Conservation (phyloP, 2,888 invertebrate genomes). For the Polymixis flavicincta region DNA sequence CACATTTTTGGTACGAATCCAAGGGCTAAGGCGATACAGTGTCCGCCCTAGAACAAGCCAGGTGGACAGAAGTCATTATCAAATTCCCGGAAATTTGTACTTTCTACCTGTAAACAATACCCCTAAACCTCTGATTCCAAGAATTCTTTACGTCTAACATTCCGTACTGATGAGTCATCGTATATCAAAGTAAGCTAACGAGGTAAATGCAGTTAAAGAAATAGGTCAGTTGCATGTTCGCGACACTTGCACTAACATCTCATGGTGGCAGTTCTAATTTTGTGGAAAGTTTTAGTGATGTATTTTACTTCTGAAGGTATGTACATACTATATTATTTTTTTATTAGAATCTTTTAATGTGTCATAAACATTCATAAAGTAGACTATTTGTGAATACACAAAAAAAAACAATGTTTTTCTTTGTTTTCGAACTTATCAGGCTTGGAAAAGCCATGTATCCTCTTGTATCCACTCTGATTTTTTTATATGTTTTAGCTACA, state of each 20-base stretch:
- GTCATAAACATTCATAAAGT: constrained; percentile 10
- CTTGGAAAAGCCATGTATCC: constrained; percentile 7
- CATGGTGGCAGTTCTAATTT: constrained; percentile 4
- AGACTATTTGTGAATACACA: background rate
- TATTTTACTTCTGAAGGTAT: constrained; percentile 15
- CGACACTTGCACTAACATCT: background rate
- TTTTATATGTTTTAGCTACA: constrained; percentile 9
- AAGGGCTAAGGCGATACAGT: too few relatives aligned
- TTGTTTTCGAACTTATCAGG: constrained; percentile 3
- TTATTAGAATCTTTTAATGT: constrained; percentile 9
- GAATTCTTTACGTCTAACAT: constrained; percentile 4
- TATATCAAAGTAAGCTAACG: background rate
- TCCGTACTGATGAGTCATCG: background rate
- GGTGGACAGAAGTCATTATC: constrained; percentile 5
- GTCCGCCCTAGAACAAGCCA: background rate
- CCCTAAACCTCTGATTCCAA: background rate
- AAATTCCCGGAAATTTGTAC: constrained; percentile 9
- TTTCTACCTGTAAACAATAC: constrained; percentile 2
- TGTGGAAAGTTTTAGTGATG: constrained; percentile 7
- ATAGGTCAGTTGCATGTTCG: background rate
- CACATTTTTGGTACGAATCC: too few relatives aligned
- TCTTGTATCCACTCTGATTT: background rate
- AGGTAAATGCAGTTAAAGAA: background rate
- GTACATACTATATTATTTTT: constrained; percentile 3
- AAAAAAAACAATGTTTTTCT: constrained; percentile 3